These are phyloP conservation scores for Tangara arthus DNA, from an alignment of 2,797 vertebrate genomes.

Conservation along the genomic window DNA sequence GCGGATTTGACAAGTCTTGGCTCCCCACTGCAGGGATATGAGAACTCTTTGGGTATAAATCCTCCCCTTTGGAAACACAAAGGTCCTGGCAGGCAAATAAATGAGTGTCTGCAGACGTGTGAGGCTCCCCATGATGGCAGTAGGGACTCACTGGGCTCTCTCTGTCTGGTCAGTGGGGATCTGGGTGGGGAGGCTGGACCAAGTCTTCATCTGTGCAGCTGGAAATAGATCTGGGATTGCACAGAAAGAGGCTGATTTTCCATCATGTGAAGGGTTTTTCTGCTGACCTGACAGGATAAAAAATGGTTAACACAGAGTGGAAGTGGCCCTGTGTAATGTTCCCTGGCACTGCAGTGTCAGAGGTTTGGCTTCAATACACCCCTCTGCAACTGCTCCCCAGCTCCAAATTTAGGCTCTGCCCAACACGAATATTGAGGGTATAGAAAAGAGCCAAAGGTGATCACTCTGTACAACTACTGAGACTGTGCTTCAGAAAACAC, in stretches of 20 bases:
- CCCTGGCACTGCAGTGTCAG: neutral
- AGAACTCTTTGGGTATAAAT: neutral
- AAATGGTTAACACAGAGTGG: neutral
- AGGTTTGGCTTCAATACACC: neutral
- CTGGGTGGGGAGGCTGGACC: neutral
- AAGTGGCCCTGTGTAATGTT: neutral
- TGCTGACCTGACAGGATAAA: neutral
- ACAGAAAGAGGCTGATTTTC: neutral
- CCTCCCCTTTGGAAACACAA: neutral
- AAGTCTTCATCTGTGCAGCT: neutral
- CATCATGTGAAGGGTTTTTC: neutral
- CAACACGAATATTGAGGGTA: fast-evolving
- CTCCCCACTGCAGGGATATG: neutral
- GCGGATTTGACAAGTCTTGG: neutral
- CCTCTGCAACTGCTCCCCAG: neutral
- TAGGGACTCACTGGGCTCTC: too few relatives aligned
- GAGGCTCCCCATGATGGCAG: neutral
- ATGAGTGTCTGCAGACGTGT: neutral
- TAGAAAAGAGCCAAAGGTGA: neutral
- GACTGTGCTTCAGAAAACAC: neutral
- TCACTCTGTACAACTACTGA: neutral
- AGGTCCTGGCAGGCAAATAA: neutral
- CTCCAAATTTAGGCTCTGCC: neutral
- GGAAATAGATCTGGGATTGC: neutral
- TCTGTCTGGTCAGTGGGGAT: neutral